These are phyloP conservation scores for Catocala fraxini DNA, from an alignment of 2,888 invertebrate species.

Conservation along the genomic window DNA sequence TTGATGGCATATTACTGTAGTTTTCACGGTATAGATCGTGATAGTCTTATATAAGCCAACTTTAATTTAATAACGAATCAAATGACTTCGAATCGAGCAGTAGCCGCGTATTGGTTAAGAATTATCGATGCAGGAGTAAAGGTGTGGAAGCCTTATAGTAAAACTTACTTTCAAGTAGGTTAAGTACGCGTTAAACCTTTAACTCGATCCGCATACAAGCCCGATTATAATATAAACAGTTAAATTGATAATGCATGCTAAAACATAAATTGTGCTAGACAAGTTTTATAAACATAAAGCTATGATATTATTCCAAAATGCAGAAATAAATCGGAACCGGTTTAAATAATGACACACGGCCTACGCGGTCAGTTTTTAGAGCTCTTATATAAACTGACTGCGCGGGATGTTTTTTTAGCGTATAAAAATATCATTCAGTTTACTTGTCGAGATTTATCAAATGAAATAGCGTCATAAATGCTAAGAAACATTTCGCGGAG, in stretches of 20 bases:
- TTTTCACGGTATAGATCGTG: not conserved
- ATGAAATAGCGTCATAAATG: slow-evolving; percentile 54
- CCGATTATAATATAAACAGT: slow-evolving; percentile 43
- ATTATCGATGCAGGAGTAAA: slow-evolving; percentile 53
- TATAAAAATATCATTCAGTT: slow-evolving; percentile 59
- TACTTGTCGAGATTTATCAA: slow-evolving; percentile 62
- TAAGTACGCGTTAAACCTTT: slow-evolving; percentile 65
- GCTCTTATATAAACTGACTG: slow-evolving; percentile 67
- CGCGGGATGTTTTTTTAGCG: slow-evolving; percentile 56
- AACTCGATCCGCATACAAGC: slow-evolving; percentile 60
- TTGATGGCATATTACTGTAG: not conserved
- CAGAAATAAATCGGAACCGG: slow-evolving; percentile 60
- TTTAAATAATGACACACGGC: slow-evolving; percentile 60
- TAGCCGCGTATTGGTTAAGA: slow-evolving; percentile 36
- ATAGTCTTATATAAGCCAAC: too few species aligned
- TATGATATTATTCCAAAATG: slow-evolving; percentile 26
- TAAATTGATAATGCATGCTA: slow-evolving; percentile 25
- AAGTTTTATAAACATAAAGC: slow-evolving; percentile 36
- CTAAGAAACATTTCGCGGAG: slow-evolving; percentile 51
- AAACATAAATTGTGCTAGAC: slow-evolving; percentile 35
- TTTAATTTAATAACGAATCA: slow-evolving; percentile 3
- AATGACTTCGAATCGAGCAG: slow-evolving; percentile 1
- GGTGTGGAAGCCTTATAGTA: slow-evolving; percentile 68
- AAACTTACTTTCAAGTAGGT: slow-evolving; percentile 66
- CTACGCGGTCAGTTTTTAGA: slow-evolving; percentile 68